These are phyloP conservation scores for Phymorhynchus buccinoides DNA, from an alignment of 1,140 invertebrate genomes.

Conservation along the genomic window DNA sequence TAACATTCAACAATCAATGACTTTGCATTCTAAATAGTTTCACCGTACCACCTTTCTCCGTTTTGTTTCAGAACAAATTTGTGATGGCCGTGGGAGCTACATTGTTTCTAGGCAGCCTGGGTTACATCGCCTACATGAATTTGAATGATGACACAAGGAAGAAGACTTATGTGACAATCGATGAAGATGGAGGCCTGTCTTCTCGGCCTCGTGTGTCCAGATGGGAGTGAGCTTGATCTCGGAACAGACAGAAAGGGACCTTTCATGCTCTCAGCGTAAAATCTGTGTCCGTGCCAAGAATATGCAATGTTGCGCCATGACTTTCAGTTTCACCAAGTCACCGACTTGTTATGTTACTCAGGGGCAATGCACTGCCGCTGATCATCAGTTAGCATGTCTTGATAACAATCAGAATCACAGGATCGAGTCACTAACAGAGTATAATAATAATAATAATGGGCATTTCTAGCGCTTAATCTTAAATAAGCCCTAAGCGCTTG, in stretches of 20 bases:
- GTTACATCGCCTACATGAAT: slow-evolving; percentile 59
- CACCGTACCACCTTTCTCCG: too few relatives aligned
- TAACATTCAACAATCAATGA: background rate
- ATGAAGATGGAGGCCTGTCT: slow-evolving; percentile 52
- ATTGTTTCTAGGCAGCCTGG: slow-evolving; percentile 49
- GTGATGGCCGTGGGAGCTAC: slow-evolving; percentile 50
- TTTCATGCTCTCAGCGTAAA: too few relatives aligned
- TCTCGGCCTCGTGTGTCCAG: slow-evolving; percentile 45
- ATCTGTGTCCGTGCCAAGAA: background rate
- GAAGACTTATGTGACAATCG: slow-evolving; percentile 51
- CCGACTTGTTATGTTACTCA: too few relatives aligned
- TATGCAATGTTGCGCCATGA: background rate
- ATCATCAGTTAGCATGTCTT: too few relatives aligned
- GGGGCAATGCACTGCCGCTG: too few relatives aligned
- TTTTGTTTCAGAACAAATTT: slow-evolving; percentile 53
- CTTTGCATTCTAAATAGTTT: background rate
- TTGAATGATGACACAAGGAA: slow-evolving; percentile 48
- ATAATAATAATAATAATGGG: too few relatives aligned
- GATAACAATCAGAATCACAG: too few relatives aligned
- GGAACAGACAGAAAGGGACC: too few relatives aligned
- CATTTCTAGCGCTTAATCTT: too few relatives aligned
- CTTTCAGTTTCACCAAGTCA: background rate
- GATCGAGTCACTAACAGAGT: too few relatives aligned
- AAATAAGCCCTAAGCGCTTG: too few relatives aligned
- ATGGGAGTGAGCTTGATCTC: slow-evolving; percentile 47